These are phyloP conservation scores for Ginglymostoma cirratum DNA, from an alignment of 2,113 vertebrate species.

Conservation along the genomic window DNA sequence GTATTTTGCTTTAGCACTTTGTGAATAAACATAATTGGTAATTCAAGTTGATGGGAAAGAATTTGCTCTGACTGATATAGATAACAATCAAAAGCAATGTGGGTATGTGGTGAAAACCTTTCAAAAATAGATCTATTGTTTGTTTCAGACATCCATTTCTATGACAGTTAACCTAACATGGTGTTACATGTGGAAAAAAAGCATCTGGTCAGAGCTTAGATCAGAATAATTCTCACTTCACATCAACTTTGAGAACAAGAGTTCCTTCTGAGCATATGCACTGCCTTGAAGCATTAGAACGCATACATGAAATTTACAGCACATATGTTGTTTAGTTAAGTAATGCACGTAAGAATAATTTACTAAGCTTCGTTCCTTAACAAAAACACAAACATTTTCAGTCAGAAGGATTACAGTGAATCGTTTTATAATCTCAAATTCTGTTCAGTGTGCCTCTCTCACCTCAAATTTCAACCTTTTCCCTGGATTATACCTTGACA, in stretches of 20 bases:
- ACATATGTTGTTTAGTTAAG: not conserved
- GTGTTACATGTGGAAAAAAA: not conserved
- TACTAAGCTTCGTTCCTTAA: not conserved
- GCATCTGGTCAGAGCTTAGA: not conserved
- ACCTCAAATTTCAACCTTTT: conserved; percentile 69
- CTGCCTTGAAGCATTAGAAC: not conserved
- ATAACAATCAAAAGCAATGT: not conserved
- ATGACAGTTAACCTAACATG: too few species aligned
- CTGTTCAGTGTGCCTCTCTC: conserved; percentile 42
- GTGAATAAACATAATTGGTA: not conserved
- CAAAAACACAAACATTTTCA: not conserved
- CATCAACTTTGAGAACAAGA: not conserved
- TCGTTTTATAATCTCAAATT: not conserved
- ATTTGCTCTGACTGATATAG: not conserved
- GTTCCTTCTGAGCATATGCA: not conserved
- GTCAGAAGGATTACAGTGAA: not conserved
- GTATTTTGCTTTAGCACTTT: not conserved
- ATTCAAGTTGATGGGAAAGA: not conserved
- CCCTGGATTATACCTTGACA: conserved; percentile 43
- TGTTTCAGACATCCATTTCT: not conserved
- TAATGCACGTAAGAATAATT: not conserved
- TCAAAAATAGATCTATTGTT: not conserved
- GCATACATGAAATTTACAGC: not conserved
- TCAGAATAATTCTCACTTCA: not conserved
- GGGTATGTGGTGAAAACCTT: not conserved